Base-by-base conservation (phyloP, 1,140 invertebrate genomes). In the Hylyphantes graminicola region DNA sequence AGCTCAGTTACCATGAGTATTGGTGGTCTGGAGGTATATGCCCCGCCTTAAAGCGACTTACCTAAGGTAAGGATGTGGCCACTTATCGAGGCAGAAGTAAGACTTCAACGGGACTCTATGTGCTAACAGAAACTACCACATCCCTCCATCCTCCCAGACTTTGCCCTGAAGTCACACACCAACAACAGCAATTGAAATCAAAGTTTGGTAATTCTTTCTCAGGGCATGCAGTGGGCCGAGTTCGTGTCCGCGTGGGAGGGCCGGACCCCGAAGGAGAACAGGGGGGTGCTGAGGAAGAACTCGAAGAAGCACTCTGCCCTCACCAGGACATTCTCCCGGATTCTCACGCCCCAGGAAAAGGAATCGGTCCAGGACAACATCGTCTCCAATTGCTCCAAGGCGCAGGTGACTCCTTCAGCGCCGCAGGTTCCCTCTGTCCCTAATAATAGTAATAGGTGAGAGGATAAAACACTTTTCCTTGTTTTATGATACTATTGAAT, bases 171-270 rank as follows among this genome's bases (percentile, higher is more conserved):
- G 11, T 1, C 11, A n/a, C 57, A 59, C n/a, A 6, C 1, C n/a
- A 59, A 6, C 11, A 59, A n/a, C 11, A 59, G n/a, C 11, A 59
- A 59, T 2, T 13, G 57, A 59, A 59, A 59, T 13, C 57, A 35
- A 35, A 35, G 35, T 35, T 35, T 2, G 35, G 5, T 5, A 35
- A 35, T 35, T 70, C 65, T 7, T 73, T 35, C 13, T 6, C 17
- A 86, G 85, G 85, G 85, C 11, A 86, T 86, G 80, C 74, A 61
- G 12, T 86, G 85, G 85, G 19, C 85, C 8, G 85, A 86, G 12
- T 86, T 86, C 21, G 85, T 86, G 1, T 64, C 82, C 12, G 21
- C 64, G 12, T 72, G 64, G 55, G 85, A 86, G 55, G 54, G 70
- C 13, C 84, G 75, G 1, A 54, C 59, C 2, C 35, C 19, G 0